These are phyloP conservation scores for Sardina pilchardus DNA, from an alignment of 2,113 vertebrate species.

Conservation along the genomic window DNA sequence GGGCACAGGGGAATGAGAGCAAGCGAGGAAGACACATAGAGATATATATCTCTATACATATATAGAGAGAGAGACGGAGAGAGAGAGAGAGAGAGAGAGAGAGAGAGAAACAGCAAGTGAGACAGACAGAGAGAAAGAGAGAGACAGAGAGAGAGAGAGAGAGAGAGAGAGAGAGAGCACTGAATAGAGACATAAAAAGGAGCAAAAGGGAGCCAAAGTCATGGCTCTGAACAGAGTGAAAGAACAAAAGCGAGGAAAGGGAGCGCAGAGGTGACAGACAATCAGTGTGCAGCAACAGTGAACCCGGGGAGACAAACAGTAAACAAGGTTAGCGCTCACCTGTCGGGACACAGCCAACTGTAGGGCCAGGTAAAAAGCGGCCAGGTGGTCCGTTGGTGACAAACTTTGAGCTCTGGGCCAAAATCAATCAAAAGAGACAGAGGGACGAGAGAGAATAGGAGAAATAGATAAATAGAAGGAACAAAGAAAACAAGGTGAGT, in stretches of 20 bases:
- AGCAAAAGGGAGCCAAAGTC: not conserved
- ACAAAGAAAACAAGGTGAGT: not conserved
- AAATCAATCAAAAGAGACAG: conserved; percentile 30
- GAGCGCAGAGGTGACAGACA: not conserved
- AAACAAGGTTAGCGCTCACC: conserved; percentile 68
- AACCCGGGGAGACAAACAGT: not conserved
- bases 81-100: not conserved
- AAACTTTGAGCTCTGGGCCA: conserved; percentile 89
- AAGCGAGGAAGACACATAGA: not conserved
- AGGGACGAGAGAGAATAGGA: conserved; percentile 22
- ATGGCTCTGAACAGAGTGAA: not conserved
- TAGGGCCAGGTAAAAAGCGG: conserved; percentile 93
- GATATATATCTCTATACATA: too few relatives aligned
- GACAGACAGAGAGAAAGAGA: not conserved
- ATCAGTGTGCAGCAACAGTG: not conserved
- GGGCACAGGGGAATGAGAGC: not conserved
- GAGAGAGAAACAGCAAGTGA: not conserved
- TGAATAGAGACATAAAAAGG: not conserved
- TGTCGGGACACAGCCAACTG: conserved; percentile 97
- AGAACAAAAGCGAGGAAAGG: not conserved
- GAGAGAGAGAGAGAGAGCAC: not conserved
- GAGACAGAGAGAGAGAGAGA: not conserved
- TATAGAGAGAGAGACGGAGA: not conserved
- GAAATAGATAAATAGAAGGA: not conserved
- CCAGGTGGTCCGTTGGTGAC: conserved; percentile 92